phyloP scores from a whole-genome alignment of 2,888 invertebrate species.

The Synanthedon tipuliformis region DNA sequence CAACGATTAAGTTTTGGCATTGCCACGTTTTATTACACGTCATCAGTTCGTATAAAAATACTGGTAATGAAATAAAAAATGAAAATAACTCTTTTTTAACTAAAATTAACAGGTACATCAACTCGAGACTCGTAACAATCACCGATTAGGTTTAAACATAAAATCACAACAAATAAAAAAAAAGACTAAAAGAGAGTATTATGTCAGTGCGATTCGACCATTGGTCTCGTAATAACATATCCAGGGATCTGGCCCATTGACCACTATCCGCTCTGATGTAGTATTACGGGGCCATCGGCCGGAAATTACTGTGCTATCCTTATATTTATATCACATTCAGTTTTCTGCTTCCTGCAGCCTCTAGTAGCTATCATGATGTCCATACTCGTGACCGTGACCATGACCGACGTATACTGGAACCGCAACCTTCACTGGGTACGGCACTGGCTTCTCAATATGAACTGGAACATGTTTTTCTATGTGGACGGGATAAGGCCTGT shows the following conservation, averaged over 20 bases:
- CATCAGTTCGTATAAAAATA: constrained; percentile 34
- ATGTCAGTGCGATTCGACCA: constrained; percentile 48
- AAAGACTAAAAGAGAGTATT: constrained; percentile 39
- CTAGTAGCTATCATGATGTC: constrained; percentile 66
- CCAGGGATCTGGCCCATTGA: constrained; percentile 24
- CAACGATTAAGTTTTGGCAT: constrained; percentile 29
- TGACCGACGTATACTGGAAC: constrained; percentile 64
- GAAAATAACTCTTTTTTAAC: constrained; percentile 20
- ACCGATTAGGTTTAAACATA: constrained; percentile 39
- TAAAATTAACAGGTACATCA: constrained; percentile 67
- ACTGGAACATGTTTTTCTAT: constrained; percentile 76
- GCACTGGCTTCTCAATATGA: constrained; percentile 72
- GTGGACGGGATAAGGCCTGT: constrained; percentile 73
- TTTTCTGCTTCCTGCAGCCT: constrained; percentile 65
- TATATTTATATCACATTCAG: constrained; percentile 68
- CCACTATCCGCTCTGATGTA: constrained; percentile 42
- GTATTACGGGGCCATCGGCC: constrained; percentile 39
- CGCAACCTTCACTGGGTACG: constrained; percentile 74
- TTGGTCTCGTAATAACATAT: constrained; percentile 30
- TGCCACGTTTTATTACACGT: constrained; percentile 41
- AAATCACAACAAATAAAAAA: constrained; percentile 43
- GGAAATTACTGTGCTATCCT: constrained; percentile 52
- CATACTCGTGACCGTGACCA: constrained; percentile 60
- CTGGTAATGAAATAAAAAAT: constrained; percentile 19
- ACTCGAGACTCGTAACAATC: constrained; percentile 55